These are phyloP conservation scores for Prorops nasuta DNA, from an alignment of 1,140 invertebrate species.

Conservation along the genomic window DNA sequence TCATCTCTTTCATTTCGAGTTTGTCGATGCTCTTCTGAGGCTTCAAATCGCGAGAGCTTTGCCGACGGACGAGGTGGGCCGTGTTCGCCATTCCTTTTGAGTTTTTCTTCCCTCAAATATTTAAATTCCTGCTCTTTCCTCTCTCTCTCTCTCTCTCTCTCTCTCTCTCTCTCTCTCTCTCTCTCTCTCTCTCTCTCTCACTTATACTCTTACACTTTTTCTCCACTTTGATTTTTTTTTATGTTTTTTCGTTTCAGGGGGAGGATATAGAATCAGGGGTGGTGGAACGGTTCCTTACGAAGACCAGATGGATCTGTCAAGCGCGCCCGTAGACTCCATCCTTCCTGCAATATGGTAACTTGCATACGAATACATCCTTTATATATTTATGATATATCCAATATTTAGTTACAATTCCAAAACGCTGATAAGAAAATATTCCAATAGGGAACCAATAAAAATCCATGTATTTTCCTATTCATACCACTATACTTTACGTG, in stretches of 20 bases:
- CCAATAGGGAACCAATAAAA: no score
- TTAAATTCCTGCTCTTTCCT: no score
- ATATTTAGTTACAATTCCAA: no score
- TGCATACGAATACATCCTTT: no score
- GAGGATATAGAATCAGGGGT: no score
- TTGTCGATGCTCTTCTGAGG: conserved; percentile 79
- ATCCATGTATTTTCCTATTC: no score
- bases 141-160: no score
- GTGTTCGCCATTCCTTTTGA: conserved; percentile 75
- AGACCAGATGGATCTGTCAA: conserved; percentile 36
- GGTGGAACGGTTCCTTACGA: conserved; percentile 1
- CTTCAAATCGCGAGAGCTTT: conserved; percentile 80
- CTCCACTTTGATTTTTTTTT: neutral
- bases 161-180: no score
- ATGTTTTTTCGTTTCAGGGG: neutral
- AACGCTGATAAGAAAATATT: no score
- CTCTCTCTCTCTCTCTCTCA: conserved; percentile 5
- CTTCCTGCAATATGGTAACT: no score
- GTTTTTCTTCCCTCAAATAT: conserved; percentile 5
- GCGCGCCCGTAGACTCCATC: conserved; percentile 43
- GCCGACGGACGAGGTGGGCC: conserved; percentile 79
- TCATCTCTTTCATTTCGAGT: conserved; percentile 82
- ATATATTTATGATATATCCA: no score
- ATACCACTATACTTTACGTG: no score
- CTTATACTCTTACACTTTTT: neutral